phyloP scores from a whole-genome alignment of 2,888 invertebrate species.

The Dendrolimus pini region DNA sequence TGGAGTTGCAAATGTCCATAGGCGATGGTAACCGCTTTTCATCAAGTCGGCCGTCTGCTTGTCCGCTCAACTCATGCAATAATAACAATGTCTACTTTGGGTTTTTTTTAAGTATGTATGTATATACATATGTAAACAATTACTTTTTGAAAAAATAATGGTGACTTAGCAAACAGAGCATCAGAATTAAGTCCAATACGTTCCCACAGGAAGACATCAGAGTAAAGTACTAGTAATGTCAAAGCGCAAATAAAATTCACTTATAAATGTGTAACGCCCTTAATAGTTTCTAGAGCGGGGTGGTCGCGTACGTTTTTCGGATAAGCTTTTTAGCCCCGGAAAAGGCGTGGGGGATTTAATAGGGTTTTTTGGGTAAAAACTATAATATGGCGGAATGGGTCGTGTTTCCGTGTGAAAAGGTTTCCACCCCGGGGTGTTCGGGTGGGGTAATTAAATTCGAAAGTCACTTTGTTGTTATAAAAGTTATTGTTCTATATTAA shows the following conservation, averaged over 20 bases:
- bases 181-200: too few relatives aligned
- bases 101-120: too few relatives aligned
- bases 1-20: too few relatives aligned
- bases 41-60: too few relatives aligned
- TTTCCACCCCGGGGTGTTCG: conserved; percentile 2
- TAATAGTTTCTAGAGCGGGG: conserved; percentile 22
- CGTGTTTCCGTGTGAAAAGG: conserved; percentile 18
- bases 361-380: conserved; percentile 34
- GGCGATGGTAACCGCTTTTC: too few relatives aligned
- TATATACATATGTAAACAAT: too few relatives aligned
- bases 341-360: conserved; percentile 40
- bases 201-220: too few relatives aligned
- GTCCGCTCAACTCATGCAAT: too few relatives aligned
- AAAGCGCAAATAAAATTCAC: background rate
- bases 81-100: too few relatives aligned
- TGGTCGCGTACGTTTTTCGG: conserved; percentile 35
- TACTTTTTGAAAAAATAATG: too few relatives aligned
- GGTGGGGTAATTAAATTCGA: conserved; percentile 4
- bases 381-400: conserved; percentile 17
- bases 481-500: conserved; percentile 5
- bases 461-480: conserved; percentile 14
- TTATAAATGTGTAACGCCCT: conserved; percentile 12
- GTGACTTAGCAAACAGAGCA: too few relatives aligned
- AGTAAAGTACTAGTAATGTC: background rate
- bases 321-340: conserved; percentile 44